These are phyloP conservation scores for Magallana ariakensis DNA, from an alignment of 1,140 invertebrate species.

Conservation along the genomic window DNA sequence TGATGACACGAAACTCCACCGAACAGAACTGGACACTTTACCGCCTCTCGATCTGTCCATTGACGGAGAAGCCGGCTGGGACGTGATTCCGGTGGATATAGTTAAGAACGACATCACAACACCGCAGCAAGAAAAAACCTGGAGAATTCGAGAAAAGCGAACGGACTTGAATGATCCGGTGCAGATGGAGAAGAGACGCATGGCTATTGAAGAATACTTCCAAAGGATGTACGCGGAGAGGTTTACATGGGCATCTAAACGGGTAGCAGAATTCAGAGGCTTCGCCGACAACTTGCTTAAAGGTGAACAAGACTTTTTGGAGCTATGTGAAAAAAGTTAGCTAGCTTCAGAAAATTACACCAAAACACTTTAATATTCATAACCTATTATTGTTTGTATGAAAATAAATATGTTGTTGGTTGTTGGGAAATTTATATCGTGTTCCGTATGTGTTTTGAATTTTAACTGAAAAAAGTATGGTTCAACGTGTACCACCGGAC, in stretches of 20 bases:
- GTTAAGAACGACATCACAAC: conserved; percentile 51
- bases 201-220: conserved; percentile 46
- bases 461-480: no score
- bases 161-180: conserved; percentile 37
- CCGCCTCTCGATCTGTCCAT: neutral
- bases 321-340: neutral
- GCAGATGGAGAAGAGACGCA: conserved; percentile 46
- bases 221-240: conserved; percentile 25
- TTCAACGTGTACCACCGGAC: no score
- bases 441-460: no score
- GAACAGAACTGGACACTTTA: conserved; percentile 15
- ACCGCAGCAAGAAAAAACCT: conserved; percentile 38
- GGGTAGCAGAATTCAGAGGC: neutral
- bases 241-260: conserved; percentile 22
- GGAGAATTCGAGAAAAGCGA: conserved; percentile 27
- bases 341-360: no score
- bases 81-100: conserved; percentile 45
- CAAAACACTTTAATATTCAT: no score
- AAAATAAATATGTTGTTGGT: no score
- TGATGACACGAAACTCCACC: conserved; percentile 14
- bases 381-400: no score
- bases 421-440: no score
- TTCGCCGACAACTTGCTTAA: conserved; percentile 18
- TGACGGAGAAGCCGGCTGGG: conserved; percentile 48
- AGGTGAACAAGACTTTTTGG: neutral